Evolutionary conservation across 2,113 vertebrate genomes (phyloP).

Genomic region (Daboia siamensis): DNA sequence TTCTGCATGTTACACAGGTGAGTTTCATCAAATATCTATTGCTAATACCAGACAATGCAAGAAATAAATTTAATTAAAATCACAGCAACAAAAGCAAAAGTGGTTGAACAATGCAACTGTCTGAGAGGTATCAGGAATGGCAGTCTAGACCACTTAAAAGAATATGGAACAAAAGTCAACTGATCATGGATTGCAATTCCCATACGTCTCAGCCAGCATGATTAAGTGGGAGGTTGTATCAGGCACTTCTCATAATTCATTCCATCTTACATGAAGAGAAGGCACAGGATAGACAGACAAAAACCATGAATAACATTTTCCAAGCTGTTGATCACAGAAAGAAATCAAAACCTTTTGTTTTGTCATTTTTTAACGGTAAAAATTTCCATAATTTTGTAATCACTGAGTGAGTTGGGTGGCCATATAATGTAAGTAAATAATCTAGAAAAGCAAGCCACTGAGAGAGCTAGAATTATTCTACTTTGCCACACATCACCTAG

Average conservation of each 20-base stretch:
- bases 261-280: neutral
- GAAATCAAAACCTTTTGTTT: neutral
- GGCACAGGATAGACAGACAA: neutral
- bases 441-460: neutral
- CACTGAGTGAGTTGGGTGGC: neutral
- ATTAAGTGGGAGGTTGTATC: neutral
- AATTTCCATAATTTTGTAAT: neutral
- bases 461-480: neutral
- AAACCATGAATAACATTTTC: neutral
- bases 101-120: neutral
- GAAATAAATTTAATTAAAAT: neutral
- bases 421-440: neutral
- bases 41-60: neutral
- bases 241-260: neutral
- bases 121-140: neutral
- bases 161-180: neutral
- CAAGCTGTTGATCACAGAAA: neutral
- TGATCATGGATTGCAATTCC: neutral
- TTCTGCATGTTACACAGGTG: neutral
- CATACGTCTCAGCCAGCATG: neutral
- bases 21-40: neutral
- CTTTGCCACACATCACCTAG: neutral
- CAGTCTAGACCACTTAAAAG: neutral
- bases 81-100: neutral
- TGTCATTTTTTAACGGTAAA: neutral